Evolutionary conservation across 2,888 invertebrate genomes (phyloP).

Genomic region (Pediacus dermestoides): DNA sequence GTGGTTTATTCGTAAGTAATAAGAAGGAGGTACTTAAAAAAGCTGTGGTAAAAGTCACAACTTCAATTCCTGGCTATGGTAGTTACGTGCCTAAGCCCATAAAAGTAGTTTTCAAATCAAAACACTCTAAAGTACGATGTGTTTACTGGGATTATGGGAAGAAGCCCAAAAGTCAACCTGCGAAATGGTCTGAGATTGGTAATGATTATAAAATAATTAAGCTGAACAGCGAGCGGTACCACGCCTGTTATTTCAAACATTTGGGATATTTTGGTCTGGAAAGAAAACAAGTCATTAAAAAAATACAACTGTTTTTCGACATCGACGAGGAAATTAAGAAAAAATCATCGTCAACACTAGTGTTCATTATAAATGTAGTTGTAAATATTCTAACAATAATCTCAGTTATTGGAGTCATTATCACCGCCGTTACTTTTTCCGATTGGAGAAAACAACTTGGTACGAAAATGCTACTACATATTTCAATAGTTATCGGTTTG

Average conservation of each 20-base stretch:
- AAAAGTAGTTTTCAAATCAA: constrained; percentile 54
- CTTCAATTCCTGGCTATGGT: constrained; percentile 58
- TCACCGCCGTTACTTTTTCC: constrained; percentile 56
- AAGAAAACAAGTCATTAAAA: constrained; percentile 37
- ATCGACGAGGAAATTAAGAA: too few species aligned
- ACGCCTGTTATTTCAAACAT: constrained; percentile 56
- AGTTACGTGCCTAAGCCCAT: constrained; percentile 55
- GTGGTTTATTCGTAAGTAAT: constrained; percentile 38
- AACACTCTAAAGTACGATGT: constrained; percentile 47
- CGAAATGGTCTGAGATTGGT: constrained; percentile 58
- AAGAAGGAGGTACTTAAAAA: constrained; percentile 32
- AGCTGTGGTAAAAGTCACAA: constrained; percentile 58
- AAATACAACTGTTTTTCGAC: too few species aligned
- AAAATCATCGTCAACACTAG: constrained; percentile 45
- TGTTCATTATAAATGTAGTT: constrained; percentile 53
- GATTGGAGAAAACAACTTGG: constrained; percentile 62
- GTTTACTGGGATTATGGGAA: constrained; percentile 57
- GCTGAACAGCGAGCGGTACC: constrained; percentile 45
- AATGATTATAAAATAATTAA: constrained; percentile 47
- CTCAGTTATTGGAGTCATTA: constrained; percentile 53
- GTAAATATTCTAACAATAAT: constrained; percentile 54
- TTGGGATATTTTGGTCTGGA: constrained; percentile 60
- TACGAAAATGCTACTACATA: constrained; percentile 59
- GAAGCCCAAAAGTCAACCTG: constrained; percentile 38
- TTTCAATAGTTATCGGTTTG: constrained; percentile 54